Evolutionary conservation across 2,888 invertebrate genomes (phyloP), one percentile per base, ranked within the genome.

Genomic region (Allophyes oxyacanthae): DNA sequence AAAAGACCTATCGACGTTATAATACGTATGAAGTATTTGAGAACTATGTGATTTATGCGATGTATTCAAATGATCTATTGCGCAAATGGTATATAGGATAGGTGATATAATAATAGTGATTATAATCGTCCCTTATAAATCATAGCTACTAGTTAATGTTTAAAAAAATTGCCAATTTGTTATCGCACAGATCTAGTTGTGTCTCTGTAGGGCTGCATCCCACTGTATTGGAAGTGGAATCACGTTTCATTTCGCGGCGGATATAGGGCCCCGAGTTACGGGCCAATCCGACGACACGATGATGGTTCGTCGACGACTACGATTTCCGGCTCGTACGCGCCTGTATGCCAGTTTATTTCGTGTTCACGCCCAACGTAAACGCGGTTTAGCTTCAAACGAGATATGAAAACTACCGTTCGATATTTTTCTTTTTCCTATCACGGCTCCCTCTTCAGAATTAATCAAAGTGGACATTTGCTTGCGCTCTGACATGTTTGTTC

Each of bases 201-300:
- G 42, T 70, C 37, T 63, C 59, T 51, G 61, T 71, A 75, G 75
- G 77, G 72, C 70, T 71, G 72, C 70, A 73, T 77, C 75, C 66
- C 71, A 72, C 78, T 78, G 78, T 82, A 86, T 90, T 87, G 85
- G 81, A 83, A 86, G 87, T 88, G 85, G 85, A 86, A 85, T 85
- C 90, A 87, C 87, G 87, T 88, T 87, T 81, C 79, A 90, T 90
- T 89, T 86, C 87, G 86, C 82, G 86, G 88, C 89, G 90, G 90
- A 90, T 90, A 89, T 90, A 88, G 86, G 87, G 83, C 84, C 77
- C 83, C 84, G 79, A 82, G 85, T 86, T 86, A 86, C 84, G 83
- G 81, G 77, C 83, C 86, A 84, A 88, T 86, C 84, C 82, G 80
- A 81, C 82, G 84, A 79, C 83, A 81, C 86, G 83, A 75, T 84